Evolutionary conservation across 2,113 vertebrate species (phyloP).

Genomic region (Daphoenositta chrysoptera): DNA sequence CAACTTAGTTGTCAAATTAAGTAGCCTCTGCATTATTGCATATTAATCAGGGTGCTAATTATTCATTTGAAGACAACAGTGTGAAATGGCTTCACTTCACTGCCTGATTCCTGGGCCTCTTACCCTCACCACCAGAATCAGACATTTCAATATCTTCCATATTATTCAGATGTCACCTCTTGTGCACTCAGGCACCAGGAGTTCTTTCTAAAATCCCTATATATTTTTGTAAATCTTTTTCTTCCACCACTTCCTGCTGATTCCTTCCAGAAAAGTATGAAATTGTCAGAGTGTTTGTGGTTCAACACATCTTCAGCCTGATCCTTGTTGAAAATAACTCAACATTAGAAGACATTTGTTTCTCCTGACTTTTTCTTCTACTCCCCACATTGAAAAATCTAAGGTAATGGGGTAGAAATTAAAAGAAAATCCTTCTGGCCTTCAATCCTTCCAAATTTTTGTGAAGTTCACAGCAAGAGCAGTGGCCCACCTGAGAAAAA

Average conservation of each 20-base stretch:
- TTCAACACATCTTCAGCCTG: background rate
- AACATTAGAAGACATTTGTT: background rate
- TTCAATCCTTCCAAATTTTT: background rate
- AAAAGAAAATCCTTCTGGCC: background rate
- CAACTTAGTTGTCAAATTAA: background rate
- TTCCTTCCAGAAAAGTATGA: background rate
- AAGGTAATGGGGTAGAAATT: background rate
- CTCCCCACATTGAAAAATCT: background rate
- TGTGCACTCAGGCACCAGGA: background rate
- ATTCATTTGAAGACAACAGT: background rate
- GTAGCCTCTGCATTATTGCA: background rate
- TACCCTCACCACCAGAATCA: background rate
- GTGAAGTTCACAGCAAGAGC: background rate
- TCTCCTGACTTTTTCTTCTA: background rate
- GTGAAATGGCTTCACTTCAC: background rate
- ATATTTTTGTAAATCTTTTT: background rate
- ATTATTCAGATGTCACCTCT: background rate
- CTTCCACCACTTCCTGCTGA: background rate
- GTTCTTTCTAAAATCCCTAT: background rate
- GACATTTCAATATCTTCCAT: background rate
- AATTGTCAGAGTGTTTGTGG: background rate
- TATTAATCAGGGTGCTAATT: background rate
- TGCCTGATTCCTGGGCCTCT: background rate
- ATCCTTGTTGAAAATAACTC: background rate
- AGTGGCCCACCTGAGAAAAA: slow-evolving; percentile 1